These are phyloP conservation scores for Dipodomys stephensi DNA, from an alignment of 2,113 vertebrate species.

Conservation along the genomic window DNA sequence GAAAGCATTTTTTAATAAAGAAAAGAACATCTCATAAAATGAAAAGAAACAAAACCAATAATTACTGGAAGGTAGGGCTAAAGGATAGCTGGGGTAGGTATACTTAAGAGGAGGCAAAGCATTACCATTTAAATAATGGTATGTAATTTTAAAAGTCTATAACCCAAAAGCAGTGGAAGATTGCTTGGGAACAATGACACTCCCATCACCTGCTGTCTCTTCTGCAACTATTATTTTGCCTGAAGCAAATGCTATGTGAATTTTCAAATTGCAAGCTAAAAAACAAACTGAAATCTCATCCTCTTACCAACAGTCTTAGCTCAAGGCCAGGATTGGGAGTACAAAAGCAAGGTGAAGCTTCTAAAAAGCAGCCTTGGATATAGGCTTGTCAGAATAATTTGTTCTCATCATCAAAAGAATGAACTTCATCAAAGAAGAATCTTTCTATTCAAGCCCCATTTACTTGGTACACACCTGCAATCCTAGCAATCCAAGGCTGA, in stretches of 20 bases:
- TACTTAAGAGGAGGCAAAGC: background rate
- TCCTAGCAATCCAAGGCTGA: too few relatives aligned
- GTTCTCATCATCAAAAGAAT: background rate
- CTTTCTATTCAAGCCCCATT: slow-evolving; percentile 18
- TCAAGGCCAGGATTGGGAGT: slow-evolving; percentile 42
- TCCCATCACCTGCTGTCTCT: slow-evolving; percentile 25
- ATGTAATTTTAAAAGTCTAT: background rate
- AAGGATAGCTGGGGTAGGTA: background rate
- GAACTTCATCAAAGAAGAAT: background rate
- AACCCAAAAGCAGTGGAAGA: background rate
- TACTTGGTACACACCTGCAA: too few relatives aligned
- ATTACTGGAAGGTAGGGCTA: background rate
- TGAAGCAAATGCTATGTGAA: slow-evolving; percentile 58
- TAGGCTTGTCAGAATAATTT: slow-evolving; percentile 30
- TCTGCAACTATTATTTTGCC: slow-evolving; percentile 60
- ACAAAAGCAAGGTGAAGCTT: slow-evolving; percentile 22
- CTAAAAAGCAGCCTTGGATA: background rate
- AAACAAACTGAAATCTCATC: slow-evolving; percentile 57
- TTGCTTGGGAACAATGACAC: background rate
- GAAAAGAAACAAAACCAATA: background rate
- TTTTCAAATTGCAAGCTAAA: slow-evolving; percentile 74
- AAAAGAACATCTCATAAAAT: background rate
- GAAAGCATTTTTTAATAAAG: too few relatives aligned
- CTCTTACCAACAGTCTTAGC: slow-evolving; percentile 55
- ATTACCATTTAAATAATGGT: slow-evolving; percentile 15